A percentile compares a stretch with the other conserved stretches of the same genome.
Conservation (phyloP, 2,888 invertebrate species). For the Mesoligia furuncula region DNA sequence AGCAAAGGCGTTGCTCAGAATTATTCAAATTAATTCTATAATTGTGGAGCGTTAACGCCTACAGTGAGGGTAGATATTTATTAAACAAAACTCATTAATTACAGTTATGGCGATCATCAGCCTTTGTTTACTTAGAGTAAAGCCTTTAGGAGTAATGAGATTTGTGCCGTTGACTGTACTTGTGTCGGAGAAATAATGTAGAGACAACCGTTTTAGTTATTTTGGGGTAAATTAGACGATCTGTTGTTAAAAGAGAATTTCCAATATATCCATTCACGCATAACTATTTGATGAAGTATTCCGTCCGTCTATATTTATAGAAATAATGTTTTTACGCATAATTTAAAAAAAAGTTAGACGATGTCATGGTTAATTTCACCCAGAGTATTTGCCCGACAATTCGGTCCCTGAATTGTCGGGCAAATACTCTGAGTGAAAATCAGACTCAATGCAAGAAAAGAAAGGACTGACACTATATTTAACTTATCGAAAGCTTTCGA, state of each 20-base stretch:
- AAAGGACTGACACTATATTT: background rate
- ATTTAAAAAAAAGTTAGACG: background rate
- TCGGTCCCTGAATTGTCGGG: too few species aligned
- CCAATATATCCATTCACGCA: background rate
- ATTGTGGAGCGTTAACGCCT: constrained; percentile 65
- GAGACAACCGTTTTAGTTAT: constrained; percentile 5
- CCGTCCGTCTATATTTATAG: background rate
- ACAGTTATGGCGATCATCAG: constrained; percentile 65
- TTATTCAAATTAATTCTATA: constrained; percentile 71
- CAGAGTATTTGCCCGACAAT: too few species aligned
- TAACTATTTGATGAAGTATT: background rate
- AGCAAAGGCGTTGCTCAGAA: constrained; percentile 63
- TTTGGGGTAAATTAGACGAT: constrained; percentile 20
- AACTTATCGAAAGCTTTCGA: background rate
- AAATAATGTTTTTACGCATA: background rate
- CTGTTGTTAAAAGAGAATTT: background rate
- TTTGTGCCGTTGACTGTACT: constrained; percentile 47
- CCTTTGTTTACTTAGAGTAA: constrained; percentile 60
- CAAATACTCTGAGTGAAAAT: background rate
- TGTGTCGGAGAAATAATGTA: constrained; percentile 16
- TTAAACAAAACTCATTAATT: constrained; percentile 72
- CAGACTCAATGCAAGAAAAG: background rate
- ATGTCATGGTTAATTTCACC: background rate
- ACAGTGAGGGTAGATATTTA: constrained; percentile 65
- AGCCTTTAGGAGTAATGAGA: constrained; percentile 62